A percentile compares a stretch with the other conserved stretches of the same genome.
These are phyloP conservation scores for Diuraphis noxia DNA, from an alignment of 1,140 invertebrate species.

Conservation along the genomic window DNA sequence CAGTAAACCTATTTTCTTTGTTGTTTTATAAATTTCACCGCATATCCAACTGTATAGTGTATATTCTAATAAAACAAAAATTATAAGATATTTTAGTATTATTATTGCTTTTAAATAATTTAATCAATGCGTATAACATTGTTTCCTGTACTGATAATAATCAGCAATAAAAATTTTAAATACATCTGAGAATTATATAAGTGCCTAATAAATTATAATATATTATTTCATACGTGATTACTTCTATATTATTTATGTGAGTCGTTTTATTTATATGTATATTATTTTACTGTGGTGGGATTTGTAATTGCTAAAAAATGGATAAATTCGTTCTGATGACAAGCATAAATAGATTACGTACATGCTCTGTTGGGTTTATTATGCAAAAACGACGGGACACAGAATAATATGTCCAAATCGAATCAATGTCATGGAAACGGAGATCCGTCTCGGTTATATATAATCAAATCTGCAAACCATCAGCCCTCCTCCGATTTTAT, in stretches of 20 bases:
- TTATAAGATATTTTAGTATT: too few relatives aligned
- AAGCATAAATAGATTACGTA: conserved; percentile 42
- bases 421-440: conserved; percentile 49
- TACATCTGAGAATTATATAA: not conserved
- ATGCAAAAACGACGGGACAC: conserved; percentile 39
- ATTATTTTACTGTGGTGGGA: not conserved
- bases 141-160: not conserved
- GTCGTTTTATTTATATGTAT: not conserved
- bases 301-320: conserved; percentile 37
- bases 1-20: too few relatives aligned
- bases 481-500: conserved; percentile 17
- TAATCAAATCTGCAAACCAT: conserved; percentile 43
- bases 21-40: too few relatives aligned
- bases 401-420: conserved; percentile 51
- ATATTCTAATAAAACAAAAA: too few relatives aligned
- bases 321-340: conserved; percentile 38
- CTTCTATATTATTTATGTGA: not conserved
- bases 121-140: not conserved
- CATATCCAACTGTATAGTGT: too few relatives aligned
- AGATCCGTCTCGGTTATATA: conserved; percentile 32
- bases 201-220: not conserved
- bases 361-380: conserved; percentile 49
- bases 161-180: too few relatives aligned
- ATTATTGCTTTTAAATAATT: too few relatives aligned
- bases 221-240: not conserved